These are phyloP conservation scores for Drosophila azteca DNA, from an alignment of 1,140 invertebrate species.

Conservation along the genomic window DNA sequence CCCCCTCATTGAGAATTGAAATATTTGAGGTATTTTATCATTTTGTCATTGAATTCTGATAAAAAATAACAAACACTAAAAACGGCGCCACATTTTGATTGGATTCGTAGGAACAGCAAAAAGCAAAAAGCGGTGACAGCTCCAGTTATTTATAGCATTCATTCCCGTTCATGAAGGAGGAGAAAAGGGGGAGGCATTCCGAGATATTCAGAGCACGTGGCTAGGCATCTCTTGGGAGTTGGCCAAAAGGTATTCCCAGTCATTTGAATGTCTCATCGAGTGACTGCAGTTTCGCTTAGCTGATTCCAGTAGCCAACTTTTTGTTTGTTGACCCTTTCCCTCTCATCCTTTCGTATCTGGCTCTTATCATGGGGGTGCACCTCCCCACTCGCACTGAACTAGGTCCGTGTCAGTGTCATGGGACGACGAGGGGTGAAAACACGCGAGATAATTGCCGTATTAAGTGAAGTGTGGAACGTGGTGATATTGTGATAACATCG, in stretches of 20 bases:
- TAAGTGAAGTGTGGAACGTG: conserved; percentile 54
- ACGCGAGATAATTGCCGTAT: conserved; percentile 62
- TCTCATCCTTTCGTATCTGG: neutral
- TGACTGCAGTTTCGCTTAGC: neutral
- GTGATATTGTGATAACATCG: conserved; percentile 42
- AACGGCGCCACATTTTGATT: neutral
- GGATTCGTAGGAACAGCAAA: conserved; percentile 12
- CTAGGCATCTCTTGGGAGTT: conserved; percentile 7
- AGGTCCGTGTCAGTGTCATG: conserved; percentile 1
- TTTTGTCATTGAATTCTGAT: conserved; percentile 15
- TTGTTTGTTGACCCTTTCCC: neutral
- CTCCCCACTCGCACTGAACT: neutral
- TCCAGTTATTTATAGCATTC: conserved; percentile 20
- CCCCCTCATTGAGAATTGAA: neutral
- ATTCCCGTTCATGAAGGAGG: neutral
- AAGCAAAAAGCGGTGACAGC: conserved; percentile 5
- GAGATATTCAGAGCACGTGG: conserved; percentile 25
- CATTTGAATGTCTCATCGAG: neutral
- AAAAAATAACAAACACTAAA: conserved; percentile 3
- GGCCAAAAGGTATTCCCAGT: neutral
- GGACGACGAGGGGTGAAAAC: conserved; percentile 20
- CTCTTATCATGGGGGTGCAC: neutral
- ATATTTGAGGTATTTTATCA: conserved; percentile 13
- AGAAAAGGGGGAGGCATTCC: conserved; percentile 1
- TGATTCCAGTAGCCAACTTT: conserved; percentile 11